These are phyloP conservation scores for Tinea trinotella DNA, from an alignment of 2,888 invertebrate species.

Conservation along the genomic window DNA sequence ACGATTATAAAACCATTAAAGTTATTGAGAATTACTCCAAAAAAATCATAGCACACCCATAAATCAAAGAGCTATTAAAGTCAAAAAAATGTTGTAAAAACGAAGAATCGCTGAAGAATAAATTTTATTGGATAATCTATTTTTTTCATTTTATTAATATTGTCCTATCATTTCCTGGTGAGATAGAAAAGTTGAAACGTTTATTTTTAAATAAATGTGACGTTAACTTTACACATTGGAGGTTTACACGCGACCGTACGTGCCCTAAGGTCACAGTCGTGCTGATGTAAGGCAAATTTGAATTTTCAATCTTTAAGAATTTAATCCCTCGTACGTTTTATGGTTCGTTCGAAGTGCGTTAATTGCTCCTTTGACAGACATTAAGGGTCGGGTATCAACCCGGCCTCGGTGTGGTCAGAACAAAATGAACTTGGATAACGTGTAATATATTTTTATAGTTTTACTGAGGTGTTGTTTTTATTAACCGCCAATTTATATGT, in stretches of 20 bases:
- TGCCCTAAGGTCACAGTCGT: slow-evolving; percentile 8
- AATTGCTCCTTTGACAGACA: slow-evolving; percentile 70
- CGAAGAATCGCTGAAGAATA: slow-evolving; percentile 3
- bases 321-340: slow-evolving; percentile 48
- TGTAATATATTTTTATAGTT: slow-evolving; percentile 42
- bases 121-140: slow-evolving; percentile 2
- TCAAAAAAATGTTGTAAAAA: slow-evolving; percentile 31
- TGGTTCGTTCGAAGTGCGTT: slow-evolving; percentile 58
- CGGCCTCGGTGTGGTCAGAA: slow-evolving; percentile 56
- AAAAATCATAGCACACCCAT: slow-evolving; percentile 34
- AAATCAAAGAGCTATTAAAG: slow-evolving; percentile 43
- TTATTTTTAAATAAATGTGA: neutral
- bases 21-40: slow-evolving; percentile 31
- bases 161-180: neutral
- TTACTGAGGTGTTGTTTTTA: slow-evolving; percentile 59
- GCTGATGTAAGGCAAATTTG: slow-evolving; percentile 15
- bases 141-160: slow-evolving; percentile 3
- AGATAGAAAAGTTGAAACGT: neutral
- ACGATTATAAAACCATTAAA: slow-evolving; percentile 42
- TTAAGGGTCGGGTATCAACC: slow-evolving; percentile 48
- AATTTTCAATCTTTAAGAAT: slow-evolving; percentile 29
- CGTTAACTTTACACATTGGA: neutral
- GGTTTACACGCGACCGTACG: slow-evolving; percentile 16
- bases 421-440: slow-evolving; percentile 50
- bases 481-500: slow-evolving; percentile 47